Evolutionary conservation across 2,113 vertebrate genomes (phyloP).

Genomic region (Passer domesticus): DNA sequence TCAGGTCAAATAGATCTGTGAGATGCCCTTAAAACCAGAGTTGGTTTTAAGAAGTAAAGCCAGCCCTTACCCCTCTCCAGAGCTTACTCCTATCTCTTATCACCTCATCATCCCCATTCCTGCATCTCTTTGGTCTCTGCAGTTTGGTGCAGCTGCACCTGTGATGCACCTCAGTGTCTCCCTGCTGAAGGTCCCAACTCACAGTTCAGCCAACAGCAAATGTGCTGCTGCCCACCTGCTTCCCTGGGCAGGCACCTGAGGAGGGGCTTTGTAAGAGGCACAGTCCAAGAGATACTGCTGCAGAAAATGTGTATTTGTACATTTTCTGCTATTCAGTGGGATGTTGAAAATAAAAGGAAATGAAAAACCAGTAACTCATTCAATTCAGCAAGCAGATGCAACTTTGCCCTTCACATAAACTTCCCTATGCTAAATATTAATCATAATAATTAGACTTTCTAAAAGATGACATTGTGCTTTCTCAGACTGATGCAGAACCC

Average conservation of each 20-base stretch:
- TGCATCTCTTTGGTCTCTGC: background rate
- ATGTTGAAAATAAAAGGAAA: slow-evolving; percentile 22
- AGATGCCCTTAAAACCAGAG: background rate
- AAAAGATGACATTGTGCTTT: background rate
- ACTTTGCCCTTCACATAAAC: background rate
- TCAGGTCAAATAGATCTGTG: background rate
- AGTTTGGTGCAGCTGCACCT: background rate
- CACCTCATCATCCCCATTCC: background rate
- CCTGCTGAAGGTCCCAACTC: background rate
- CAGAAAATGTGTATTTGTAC: background rate
- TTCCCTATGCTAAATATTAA: slow-evolving; percentile 13
- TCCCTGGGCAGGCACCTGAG: background rate
- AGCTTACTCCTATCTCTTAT: background rate
- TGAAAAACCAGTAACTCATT: background rate
- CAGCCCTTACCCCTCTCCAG: background rate
- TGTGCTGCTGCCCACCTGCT: background rate
- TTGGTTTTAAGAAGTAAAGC: background rate
- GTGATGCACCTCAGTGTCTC: background rate
- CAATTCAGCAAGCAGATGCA: background rate
- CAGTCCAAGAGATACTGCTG: background rate
- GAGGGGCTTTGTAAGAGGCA: background rate
- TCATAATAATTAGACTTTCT: slow-evolving; percentile 27
- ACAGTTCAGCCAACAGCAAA: background rate
- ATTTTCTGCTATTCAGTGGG: background rate
- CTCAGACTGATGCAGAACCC: background rate